Base-by-base conservation (phyloP, 2,113 vertebrate genomes). In the Cephalopterus ornatus region DNA sequence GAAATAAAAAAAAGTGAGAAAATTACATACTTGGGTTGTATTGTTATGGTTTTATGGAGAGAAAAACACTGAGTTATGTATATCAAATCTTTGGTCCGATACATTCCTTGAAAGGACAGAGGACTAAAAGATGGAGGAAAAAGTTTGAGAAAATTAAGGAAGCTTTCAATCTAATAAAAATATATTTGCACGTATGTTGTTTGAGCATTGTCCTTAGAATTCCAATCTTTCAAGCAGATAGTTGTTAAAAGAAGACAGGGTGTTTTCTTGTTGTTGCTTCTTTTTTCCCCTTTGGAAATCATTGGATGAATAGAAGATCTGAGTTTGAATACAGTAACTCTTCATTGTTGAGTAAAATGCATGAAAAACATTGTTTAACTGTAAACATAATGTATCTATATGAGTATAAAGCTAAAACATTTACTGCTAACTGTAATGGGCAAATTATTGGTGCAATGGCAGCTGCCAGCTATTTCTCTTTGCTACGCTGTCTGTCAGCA, bases 121-220 rank as follows among this genome's bases (percentile, higher is more conserved):
- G 4, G 9, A 50, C 13, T 75, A 49, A 76, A 76, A 50, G 32
- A 59, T 23, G 4, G 21, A 42, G 21, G 21, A n/a, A 77, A 67
- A 67, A 35, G 1, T 9, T 30, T 67, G 39, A 65, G 14, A 68
- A 62, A 68, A 53, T 20, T 42, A 32, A 53, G 5, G 32, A 58
- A 72, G 8, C 2, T 80, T 86, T 78, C 23, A 50, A 6, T 2
- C 27, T 5, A 72, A 72, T 44, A 49, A 44, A 79, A 75, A n/a
- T 67, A 39, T 71, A 67, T 65, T 27, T 74, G 2, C 4, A 42
- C 0, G 0, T n/a, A 32, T 10, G 5, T 26, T 65, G 1, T 55
- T 50, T 46, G 23, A 78, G 3, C 11, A 30, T 30, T 59, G 14
- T 9, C 26, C 4, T 61, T 53, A 68, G 49, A 49, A 55, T 88